These are phyloP conservation scores for Xanthostigma xanthostigma DNA, from an alignment of 2,888 invertebrate genomes.

Conservation along the genomic window DNA sequence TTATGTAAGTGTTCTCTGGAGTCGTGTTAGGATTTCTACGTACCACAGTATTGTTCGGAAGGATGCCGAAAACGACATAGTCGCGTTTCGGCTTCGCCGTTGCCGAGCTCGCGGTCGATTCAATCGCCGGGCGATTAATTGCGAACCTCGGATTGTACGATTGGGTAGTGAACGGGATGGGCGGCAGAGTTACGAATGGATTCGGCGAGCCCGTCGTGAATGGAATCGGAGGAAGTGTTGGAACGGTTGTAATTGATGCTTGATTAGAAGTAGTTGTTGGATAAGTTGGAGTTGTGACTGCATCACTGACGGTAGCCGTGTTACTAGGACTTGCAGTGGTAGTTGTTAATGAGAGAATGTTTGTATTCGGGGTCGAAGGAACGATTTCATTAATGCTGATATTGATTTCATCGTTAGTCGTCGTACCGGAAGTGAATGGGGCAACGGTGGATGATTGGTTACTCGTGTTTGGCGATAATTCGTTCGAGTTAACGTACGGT, in stretches of 20 bases:
- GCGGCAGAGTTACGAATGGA: background rate
- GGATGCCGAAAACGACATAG: constrained; percentile 59
- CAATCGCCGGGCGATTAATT: too few relatives aligned
- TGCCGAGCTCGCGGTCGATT: constrained; percentile 8
- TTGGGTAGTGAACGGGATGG: background rate
- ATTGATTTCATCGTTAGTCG: background rate
- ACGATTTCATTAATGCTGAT: background rate
- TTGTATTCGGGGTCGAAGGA: background rate
- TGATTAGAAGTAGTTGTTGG: constrained; percentile 7
- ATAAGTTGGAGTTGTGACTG: constrained; percentile 8
- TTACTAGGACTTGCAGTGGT: constrained; percentile 2
- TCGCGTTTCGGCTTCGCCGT: constrained; percentile 31
- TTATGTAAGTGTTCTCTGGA: constrained; percentile 56
- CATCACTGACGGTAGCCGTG: background rate
- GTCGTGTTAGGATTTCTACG: constrained; percentile 55
- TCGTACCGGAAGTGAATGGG: background rate
- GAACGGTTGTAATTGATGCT: constrained; percentile 8
- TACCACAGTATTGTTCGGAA: constrained; percentile 65
- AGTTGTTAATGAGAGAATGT: background rate
- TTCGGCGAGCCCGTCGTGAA: background rate
- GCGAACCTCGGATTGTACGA: constrained; percentile 13
- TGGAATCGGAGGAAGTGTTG: constrained; percentile 6
- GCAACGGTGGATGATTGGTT: background rate
- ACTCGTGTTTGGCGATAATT: background rate
- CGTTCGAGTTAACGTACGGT: too few relatives aligned